Conservation (phyloP, 1,140 invertebrate species). For the Calosoma granatense region DNA sequence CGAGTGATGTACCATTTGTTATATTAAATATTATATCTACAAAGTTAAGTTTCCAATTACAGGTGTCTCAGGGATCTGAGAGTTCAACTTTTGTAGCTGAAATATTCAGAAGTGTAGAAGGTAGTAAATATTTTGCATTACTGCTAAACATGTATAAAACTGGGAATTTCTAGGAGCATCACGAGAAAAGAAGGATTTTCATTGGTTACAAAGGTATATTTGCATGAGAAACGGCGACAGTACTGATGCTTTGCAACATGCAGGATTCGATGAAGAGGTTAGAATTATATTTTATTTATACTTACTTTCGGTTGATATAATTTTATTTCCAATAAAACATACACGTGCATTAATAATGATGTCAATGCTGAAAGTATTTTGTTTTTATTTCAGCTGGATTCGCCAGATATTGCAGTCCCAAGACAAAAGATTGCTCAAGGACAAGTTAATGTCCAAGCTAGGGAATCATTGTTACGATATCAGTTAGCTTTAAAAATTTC, state of each 20-base stretch:
- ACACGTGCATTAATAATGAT: background rate
- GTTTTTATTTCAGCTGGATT: slow-evolving; percentile 27
- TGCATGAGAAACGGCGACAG: slow-evolving; percentile 23
- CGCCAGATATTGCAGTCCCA: slow-evolving; percentile 46
- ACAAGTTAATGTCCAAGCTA: slow-evolving; percentile 58
- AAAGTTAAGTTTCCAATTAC: slow-evolving; percentile 11
- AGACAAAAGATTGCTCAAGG: slow-evolving; percentile 51
- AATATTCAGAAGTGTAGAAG: slow-evolving; percentile 35
- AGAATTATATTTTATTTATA: slow-evolving; percentile 1
- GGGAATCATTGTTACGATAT: slow-evolving; percentile 69
- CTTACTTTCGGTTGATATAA: background rate
- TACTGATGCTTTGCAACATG: slow-evolving; percentile 25
- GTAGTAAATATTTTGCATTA: no score
- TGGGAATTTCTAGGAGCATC: slow-evolving; percentile 4
- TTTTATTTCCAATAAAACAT: background rate
- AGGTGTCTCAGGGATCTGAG: background rate
- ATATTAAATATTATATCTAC: slow-evolving; percentile 43
- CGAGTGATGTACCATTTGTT: slow-evolving; percentile 41
- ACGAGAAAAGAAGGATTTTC: slow-evolving; percentile 12
- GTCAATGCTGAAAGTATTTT: background rate
- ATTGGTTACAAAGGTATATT: slow-evolving; percentile 10
- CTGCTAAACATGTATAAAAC: no score
- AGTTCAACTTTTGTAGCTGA: slow-evolving; percentile 16
- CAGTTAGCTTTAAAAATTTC: slow-evolving; percentile 71
- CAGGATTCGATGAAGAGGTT: background rate